These are phyloP conservation scores for Bombus huntii DNA, from an alignment of 1,140 invertebrate genomes.

Conservation along the genomic window DNA sequence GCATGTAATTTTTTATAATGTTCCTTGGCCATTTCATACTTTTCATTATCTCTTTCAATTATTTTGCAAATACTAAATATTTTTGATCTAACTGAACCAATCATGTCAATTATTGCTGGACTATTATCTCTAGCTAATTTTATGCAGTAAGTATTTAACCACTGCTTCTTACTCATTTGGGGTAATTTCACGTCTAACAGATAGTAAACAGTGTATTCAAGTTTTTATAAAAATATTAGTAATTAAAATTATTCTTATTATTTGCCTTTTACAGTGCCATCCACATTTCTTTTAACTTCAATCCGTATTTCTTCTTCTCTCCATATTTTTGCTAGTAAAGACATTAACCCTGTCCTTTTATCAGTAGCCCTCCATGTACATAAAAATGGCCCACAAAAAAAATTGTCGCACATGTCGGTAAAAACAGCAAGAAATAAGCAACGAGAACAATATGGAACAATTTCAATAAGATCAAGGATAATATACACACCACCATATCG, in stretches of 20 bases:
- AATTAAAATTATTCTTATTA: neutral
- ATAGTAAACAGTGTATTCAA: neutral
- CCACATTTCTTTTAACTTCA: conserved; percentile 55
- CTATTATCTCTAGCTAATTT: conserved; percentile 54
- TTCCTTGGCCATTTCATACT: conserved; percentile 53
- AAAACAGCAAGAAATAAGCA: conserved; percentile 71
- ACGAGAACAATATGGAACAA: conserved; percentile 48
- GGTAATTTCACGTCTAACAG: conserved; percentile 64
- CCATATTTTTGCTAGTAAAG: conserved; percentile 72
- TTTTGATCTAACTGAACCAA: conserved; percentile 72
- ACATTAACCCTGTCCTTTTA: conserved; percentile 67
- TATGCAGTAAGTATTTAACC: conserved; percentile 56
- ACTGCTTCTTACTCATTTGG: conserved; percentile 66
- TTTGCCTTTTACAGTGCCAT: conserved; percentile 65
- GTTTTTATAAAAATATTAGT: neutral
- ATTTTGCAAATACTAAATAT: conserved; percentile 71
- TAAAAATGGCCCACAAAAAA: conserved; percentile 63
- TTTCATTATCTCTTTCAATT: conserved; percentile 59
- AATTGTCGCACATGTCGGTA: conserved; percentile 64
- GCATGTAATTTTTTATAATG: conserved; percentile 68
- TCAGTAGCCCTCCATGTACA: conserved; percentile 71
- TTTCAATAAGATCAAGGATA: conserved; percentile 67
- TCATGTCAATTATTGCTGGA: conserved; percentile 61
- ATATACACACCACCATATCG: conserved; percentile 52
- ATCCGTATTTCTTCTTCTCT: conserved; percentile 71